A percentile compares a stretch with the other conserved stretches of the same genome.
Evolutionary conservation across 2,888 invertebrate genomes (phyloP).

Genomic region (Chloroclysta siterata): DNA sequence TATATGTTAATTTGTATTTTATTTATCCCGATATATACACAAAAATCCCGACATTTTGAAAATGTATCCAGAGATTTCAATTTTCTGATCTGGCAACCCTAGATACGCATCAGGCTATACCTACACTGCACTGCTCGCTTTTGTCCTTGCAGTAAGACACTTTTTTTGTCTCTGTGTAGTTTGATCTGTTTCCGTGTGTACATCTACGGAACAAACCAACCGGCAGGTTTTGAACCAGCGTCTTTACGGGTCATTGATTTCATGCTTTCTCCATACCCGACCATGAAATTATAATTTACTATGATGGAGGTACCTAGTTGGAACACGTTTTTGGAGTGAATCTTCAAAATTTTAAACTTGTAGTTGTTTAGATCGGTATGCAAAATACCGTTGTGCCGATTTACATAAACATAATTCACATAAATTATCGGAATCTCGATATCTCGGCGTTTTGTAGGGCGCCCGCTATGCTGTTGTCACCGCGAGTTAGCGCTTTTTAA

Average conservation of each 20-base stretch:
- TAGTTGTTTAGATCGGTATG: slow-evolving; percentile 25
- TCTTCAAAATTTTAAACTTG: slow-evolving; percentile 8
- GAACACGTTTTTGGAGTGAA: slow-evolving; percentile 31
- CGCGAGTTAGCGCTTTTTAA: slow-evolving; percentile 34
- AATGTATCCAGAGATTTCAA: too few species aligned
- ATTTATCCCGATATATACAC: too few species aligned
- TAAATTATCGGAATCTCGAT: slow-evolving; percentile 41
- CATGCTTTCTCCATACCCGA: slow-evolving; percentile 39
- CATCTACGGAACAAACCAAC: neutral
- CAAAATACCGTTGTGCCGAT: slow-evolving; percentile 37
- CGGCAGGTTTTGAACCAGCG: slow-evolving; percentile 15
- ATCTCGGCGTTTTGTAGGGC: slow-evolving; percentile 37
- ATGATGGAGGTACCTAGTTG: slow-evolving; percentile 16
- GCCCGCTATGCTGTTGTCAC: slow-evolving; percentile 37
- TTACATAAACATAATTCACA: slow-evolving; percentile 37
- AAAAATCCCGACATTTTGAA: too few species aligned
- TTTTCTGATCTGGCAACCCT: too few species aligned
- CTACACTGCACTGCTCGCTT: too few species aligned
- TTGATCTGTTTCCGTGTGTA: too few species aligned
- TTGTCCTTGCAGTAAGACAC: too few species aligned
- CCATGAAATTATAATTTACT: slow-evolving; percentile 40
- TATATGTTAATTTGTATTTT: too few species aligned
- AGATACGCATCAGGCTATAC: too few species aligned
- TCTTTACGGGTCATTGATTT: slow-evolving; percentile 30
- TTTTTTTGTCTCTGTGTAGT: too few species aligned